These are phyloP conservation scores for Drosophila vallismaia DNA, from an alignment of 2,888 invertebrate species.

Conservation along the genomic window DNA sequence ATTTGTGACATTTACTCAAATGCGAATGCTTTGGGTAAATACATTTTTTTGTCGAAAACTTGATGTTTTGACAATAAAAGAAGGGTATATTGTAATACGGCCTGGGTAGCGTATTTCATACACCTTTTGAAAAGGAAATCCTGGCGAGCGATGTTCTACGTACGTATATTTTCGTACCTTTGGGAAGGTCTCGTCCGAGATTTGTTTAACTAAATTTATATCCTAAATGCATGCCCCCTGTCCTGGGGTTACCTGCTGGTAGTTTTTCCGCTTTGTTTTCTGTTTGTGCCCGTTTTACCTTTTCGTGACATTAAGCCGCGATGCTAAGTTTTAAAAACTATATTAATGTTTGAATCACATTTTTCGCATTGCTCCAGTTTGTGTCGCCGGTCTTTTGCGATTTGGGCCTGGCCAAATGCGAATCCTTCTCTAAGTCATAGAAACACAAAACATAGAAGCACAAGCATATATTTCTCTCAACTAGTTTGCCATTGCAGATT, in stretches of 20 bases:
- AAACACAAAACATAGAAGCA: background rate
- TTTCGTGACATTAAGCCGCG: conserved; percentile 54
- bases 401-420: conserved; percentile 49
- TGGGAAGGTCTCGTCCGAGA: conserved; percentile 56
- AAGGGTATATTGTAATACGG: no score
- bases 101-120: conserved; percentile 28
- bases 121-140: conserved; percentile 20
- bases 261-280: conserved; percentile 17
- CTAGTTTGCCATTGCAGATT: background rate
- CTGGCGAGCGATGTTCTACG: conserved; percentile 13
- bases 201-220: conserved; percentile 66
- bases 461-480: conserved; percentile 2
- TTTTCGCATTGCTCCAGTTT: conserved; percentile 30
- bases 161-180: conserved; percentile 38
- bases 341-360: conserved; percentile 59
- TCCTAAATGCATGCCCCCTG: conserved; percentile 48
- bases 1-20: background rate
- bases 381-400: conserved; percentile 45
- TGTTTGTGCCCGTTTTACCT: conserved; percentile 5
- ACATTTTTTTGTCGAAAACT: no score
- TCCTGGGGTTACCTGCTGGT: conserved; percentile 24
- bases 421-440: conserved; percentile 7
- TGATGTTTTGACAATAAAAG: no score
- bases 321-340: conserved; percentile 65
- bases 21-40: no score